phyloP scores from a whole-genome alignment of 2,888 invertebrate species.

The Chrysomela aeneicollis region DNA sequence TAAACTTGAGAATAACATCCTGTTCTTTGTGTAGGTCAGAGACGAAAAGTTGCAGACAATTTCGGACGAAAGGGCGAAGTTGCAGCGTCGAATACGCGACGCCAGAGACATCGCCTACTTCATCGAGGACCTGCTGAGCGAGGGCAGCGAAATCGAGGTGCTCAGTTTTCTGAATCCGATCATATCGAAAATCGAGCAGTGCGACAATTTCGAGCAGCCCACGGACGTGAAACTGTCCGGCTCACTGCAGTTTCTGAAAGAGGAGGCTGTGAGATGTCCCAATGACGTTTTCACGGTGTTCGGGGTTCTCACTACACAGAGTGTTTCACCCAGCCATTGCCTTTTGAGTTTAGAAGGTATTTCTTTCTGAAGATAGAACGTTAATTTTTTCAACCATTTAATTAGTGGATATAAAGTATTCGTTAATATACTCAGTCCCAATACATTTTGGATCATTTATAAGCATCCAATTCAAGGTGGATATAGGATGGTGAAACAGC shows the following conservation, averaged over 20 bases:
- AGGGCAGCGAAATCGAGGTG: slow-evolving; percentile 77
- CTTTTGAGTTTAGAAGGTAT: slow-evolving; percentile 67
- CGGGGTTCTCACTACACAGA: slow-evolving; percentile 70
- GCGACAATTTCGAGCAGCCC: slow-evolving; percentile 65
- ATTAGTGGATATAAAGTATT: too few relatives aligned
- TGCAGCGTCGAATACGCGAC: slow-evolving; percentile 66
- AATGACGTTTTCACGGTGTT: slow-evolving; percentile 63
- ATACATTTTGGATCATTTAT: background rate
- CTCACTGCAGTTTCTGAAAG: slow-evolving; percentile 65
- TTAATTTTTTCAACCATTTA: too few relatives aligned
- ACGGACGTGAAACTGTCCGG: slow-evolving; percentile 60
- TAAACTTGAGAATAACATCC: background rate
- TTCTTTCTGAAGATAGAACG: too few relatives aligned
- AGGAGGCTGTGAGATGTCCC: slow-evolving; percentile 62
- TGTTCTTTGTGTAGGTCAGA: slow-evolving; percentile 42
- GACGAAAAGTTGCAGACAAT: slow-evolving; percentile 59
- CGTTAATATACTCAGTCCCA: too few relatives aligned
- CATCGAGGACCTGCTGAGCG: slow-evolving; percentile 65
- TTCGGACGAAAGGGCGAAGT: slow-evolving; percentile 59
- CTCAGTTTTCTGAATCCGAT: slow-evolving; percentile 73
- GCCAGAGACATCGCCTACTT: slow-evolving; percentile 70
- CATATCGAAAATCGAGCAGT: slow-evolving; percentile 71
- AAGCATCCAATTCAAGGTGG: too few relatives aligned
- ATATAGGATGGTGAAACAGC: too few relatives aligned
- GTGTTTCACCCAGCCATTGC: slow-evolving; percentile 69